Base-by-base conservation (phyloP, 2,888 invertebrate genomes). In the Nezara viridula region DNA sequence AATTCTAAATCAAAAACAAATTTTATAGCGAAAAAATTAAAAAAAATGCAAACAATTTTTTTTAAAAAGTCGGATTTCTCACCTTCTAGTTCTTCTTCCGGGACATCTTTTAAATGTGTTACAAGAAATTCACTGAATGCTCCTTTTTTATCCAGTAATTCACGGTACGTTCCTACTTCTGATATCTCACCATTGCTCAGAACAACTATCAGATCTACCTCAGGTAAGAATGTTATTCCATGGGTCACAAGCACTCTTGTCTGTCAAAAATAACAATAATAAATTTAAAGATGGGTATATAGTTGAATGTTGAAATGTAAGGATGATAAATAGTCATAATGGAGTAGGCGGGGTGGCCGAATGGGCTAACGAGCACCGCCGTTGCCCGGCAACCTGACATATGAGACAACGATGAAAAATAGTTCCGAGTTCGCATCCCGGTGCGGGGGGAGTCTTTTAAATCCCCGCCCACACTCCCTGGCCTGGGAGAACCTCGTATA, bases 161-260 rank as follows among this genome's bases (percentile, higher is more conserved):
- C 93, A 44, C 93, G 92, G 92, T 95, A 95, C 0, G 94, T 93
- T 2, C 95, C 95, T n/a, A 91, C 91, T 91, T 95, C 95, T 2
- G 93, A 93, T 32, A 95, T 93, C 60, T 91, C 91, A 0, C 95
- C 95, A 90, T 94, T 93, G 88, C 93, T 93, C 90, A 95, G 91
- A 0, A 95, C 95, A 32, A 94, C 91, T 90, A 95, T 94, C 49
- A 93, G 91, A 91, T 95, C 94, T 37, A 94, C 94, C 90, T 93
- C 92, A 4, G 94, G 94, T 60, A 95, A 92, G 92, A 94, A 94
- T n/a, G 94, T 93, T 12, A 95, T 92, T 14, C 94, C 94, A 91
- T 95, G 95, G 0, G 95, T 95, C 9, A 95, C 95, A 77, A 95
- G 92, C 19, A 95, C 92, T 40, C 95, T 92, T 0, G 95, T 95